Conservation (phyloP, 2,113 vertebrate genomes). For the Cephalopholis sonnerati region DNA sequence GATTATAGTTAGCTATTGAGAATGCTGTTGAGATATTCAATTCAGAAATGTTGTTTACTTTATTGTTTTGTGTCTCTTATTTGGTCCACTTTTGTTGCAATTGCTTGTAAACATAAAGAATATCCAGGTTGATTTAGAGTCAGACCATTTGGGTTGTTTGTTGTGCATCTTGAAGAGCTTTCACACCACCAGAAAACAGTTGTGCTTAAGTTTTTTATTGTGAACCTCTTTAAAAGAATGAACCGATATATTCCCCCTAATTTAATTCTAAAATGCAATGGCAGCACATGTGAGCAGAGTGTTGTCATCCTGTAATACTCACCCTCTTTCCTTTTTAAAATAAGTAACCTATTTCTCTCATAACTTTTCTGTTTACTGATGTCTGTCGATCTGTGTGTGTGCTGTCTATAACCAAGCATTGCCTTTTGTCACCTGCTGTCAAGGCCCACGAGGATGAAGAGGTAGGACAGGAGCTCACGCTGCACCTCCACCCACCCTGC, state of each 20-base stretch:
- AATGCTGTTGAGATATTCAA: background rate
- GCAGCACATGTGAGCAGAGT: background rate
- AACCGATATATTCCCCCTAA: background rate
- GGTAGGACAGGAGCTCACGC: constrained; percentile 90
- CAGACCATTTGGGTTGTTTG: background rate
- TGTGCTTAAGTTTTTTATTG: background rate
- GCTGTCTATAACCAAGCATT: constrained; percentile 89
- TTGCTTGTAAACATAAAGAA: background rate
- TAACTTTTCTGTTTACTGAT: constrained; percentile 49
- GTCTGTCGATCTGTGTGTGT: constrained; percentile 55
- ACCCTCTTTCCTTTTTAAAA: constrained; percentile 5
- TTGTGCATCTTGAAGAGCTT: background rate
- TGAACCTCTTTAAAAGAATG: too few relatives aligned
- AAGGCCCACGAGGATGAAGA: constrained; percentile 96
- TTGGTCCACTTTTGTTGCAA: background rate
- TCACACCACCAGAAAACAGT: background rate
- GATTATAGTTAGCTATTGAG: background rate
- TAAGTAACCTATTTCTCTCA: constrained; percentile 52
- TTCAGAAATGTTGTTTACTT: background rate
- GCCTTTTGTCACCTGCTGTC: constrained; percentile 94
- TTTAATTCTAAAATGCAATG: background rate
- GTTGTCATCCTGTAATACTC: constrained; percentile 14
- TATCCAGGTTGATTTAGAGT: background rate
- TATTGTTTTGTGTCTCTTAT: background rate
- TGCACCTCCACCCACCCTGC: constrained; percentile 36